These are phyloP conservation scores for Timema podura DNA, from an alignment of 2,888 invertebrate genomes.

Conservation along the genomic window DNA sequence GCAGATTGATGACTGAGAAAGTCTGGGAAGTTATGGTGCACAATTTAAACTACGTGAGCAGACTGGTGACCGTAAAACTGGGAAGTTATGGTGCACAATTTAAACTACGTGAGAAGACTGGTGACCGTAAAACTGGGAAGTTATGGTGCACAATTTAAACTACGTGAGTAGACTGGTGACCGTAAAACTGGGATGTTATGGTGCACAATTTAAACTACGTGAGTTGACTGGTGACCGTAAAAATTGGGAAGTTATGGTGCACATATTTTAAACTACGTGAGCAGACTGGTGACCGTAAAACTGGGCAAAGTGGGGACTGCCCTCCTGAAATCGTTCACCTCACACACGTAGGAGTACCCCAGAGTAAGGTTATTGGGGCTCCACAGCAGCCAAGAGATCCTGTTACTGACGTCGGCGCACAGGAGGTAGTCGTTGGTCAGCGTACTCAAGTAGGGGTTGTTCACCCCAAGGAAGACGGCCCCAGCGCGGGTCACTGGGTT, in stretches of 20 bases:
- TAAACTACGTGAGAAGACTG: no score
- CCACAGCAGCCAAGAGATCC: slow-evolving; percentile 55
- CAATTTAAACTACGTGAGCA: slow-evolving; percentile 35
- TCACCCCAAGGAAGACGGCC: slow-evolving; percentile 58
- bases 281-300: slow-evolving; percentile 48
- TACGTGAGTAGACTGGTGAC: no score
- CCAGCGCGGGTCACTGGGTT: slow-evolving; percentile 50
- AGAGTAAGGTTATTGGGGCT: slow-evolving; percentile 47
- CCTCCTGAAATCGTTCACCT: slow-evolving; percentile 53
- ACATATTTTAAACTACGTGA: slow-evolving; percentile 24
- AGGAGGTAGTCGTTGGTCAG: slow-evolving; percentile 42
- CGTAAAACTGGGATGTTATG: no score
- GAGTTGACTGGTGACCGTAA: no score
- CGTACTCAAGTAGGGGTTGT: slow-evolving; percentile 52
- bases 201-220: no score
- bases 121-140: no score
- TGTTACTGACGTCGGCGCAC: slow-evolving; percentile 49
- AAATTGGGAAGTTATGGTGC: no score
- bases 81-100: slow-evolving; percentile 40
- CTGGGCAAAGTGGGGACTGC: slow-evolving; percentile 53
- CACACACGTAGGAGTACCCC: slow-evolving; percentile 62
- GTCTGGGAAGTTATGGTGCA: no score
- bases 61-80: slow-evolving; percentile 47
- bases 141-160: no score
- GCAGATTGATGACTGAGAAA: no score